Base-by-base conservation (phyloP, 1,140 invertebrate genomes). In the Maniola jurtina region DNA sequence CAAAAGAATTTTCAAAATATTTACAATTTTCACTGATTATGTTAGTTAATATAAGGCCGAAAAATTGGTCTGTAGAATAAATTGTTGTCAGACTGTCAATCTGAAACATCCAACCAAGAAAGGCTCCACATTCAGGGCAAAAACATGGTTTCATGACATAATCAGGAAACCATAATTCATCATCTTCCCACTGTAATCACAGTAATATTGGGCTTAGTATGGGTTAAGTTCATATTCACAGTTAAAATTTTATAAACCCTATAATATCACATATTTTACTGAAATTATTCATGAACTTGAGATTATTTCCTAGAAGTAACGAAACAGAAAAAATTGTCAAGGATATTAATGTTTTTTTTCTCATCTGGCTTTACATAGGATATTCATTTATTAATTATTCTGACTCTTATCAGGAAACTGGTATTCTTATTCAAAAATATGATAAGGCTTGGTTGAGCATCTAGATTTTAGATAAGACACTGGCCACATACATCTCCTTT, bases 1-100 rank as follows among this genome's bases (percentile, higher is more conserved):
- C 58, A n/a, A 54, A 47, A 14, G 15, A 11, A 16, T 11, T 16
- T 52, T 25, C 0, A 34, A 40, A 59, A 61, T 80, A 86, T 75
- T 84, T 85, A 90, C 88, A 84, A 68, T 70, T 75, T 81, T 88
- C 81, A 57, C 81, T 76, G 65, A 89, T 69, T 15, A 90, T 34
- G 56, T 70, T 75, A 52, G 79, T 66, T 25, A 88, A 55, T 54
- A 88, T 81, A 16, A 90, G 71, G 65, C 72, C 77, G 74, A 73
- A 89, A 69, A 89, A 87, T 61, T 73, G 64, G 58, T 80, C 52
- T 15, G 71, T 55, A 50, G 64, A 56, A 40, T 79, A 13, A 55
- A 64, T 35, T 57, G 60, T 61, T 42, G 61, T 63, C 38, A 70
- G 64, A 15, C 75, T 57, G 25, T 73, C 66, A 14, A 82, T 77